Percentiles rank a stretch among this genome's conserved stretches.
Conservation (phyloP, 2,888 invertebrate species). For the Aelia acuminata region DNA sequence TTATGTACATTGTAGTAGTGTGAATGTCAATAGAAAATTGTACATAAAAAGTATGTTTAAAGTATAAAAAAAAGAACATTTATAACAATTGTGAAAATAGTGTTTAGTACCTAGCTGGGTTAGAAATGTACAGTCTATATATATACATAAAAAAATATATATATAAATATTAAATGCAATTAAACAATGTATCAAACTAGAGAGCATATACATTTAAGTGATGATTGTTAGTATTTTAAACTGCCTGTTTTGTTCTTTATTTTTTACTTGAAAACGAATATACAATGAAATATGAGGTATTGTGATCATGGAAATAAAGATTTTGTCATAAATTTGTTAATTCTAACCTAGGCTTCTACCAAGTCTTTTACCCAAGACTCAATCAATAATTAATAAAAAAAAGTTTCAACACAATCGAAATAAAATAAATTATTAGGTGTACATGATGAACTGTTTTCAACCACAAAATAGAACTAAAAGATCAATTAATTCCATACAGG, state of each 20-base stretch:
- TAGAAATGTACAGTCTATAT: conserved; percentile 62
- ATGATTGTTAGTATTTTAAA: conserved; percentile 63
- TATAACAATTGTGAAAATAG: conserved; percentile 64
- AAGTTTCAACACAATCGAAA: too few relatives aligned
- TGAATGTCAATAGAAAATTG: conserved; percentile 64
- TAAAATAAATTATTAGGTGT: too few relatives aligned
- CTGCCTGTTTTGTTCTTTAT: conserved; percentile 63
- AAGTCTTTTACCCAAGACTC: background rate
- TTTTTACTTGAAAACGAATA: conserved; percentile 54
- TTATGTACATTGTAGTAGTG: conserved; percentile 62
- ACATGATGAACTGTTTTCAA: too few relatives aligned
- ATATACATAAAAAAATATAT: conserved; percentile 43
- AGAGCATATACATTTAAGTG: conserved; percentile 63
- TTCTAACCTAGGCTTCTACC: background rate
- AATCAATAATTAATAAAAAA: background rate
- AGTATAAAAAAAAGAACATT: conserved; percentile 59
- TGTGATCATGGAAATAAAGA: conserved; percentile 59
- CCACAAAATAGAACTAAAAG: too few relatives aligned
- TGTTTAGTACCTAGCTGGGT: conserved; percentile 61
- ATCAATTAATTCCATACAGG: too few relatives aligned
- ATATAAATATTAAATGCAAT: conserved; percentile 61
- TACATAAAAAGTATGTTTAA: conserved; percentile 64
- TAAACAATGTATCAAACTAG: conserved; percentile 60
- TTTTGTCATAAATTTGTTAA: conserved; percentile 39
- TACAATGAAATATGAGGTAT: conserved; percentile 57